phyloP scores from a whole-genome alignment of 2,113 vertebrate species.

The cat (Felis catus) region DNA sequence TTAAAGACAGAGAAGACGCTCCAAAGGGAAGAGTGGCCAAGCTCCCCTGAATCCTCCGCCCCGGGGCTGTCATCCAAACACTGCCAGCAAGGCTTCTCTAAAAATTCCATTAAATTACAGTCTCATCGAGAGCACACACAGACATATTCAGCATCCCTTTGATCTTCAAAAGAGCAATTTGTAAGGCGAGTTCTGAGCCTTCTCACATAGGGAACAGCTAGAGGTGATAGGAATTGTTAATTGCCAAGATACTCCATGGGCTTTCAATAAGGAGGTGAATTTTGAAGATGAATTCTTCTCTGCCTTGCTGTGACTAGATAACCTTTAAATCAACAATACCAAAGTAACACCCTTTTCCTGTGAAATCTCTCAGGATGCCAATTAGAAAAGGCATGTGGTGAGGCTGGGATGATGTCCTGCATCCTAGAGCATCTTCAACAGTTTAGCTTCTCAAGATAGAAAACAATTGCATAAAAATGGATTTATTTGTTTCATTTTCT shows the following conservation, averaged over 20 bases:
- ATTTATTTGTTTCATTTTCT: constrained; percentile 59
- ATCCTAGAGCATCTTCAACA: not conserved
- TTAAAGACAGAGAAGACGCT: constrained; percentile 87
- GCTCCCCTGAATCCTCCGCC: constrained; percentile 84
- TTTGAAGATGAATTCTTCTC: constrained; percentile 79
- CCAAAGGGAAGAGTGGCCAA: constrained; percentile 85
- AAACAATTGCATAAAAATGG: constrained; percentile 15
- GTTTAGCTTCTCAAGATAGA: constrained; percentile 28
- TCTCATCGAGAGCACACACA: constrained; percentile 83
- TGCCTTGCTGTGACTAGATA: constrained; percentile 77
- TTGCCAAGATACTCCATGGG: constrained; percentile 81
- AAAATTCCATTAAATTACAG: constrained; percentile 88
- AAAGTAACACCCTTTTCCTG: constrained; percentile 71
- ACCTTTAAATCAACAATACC: constrained; percentile 82
- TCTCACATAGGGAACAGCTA: constrained; percentile 78
- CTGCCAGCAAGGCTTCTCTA: constrained; percentile 80
- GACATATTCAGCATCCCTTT: constrained; percentile 87
- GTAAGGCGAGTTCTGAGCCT: constrained; percentile 87
- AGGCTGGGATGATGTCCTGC: not conserved
- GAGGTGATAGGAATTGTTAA: constrained; percentile 88
- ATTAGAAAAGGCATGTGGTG: constrained; percentile 51
- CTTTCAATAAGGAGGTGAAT: constrained; percentile 75
- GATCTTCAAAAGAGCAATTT: constrained; percentile 93
- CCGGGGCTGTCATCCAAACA: constrained; percentile 82
- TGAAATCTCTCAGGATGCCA: constrained; percentile 63